Base-by-base conservation (phyloP, 35 echinoderm and acorn worm species). In the Apostichopus parvimensis region DNA sequence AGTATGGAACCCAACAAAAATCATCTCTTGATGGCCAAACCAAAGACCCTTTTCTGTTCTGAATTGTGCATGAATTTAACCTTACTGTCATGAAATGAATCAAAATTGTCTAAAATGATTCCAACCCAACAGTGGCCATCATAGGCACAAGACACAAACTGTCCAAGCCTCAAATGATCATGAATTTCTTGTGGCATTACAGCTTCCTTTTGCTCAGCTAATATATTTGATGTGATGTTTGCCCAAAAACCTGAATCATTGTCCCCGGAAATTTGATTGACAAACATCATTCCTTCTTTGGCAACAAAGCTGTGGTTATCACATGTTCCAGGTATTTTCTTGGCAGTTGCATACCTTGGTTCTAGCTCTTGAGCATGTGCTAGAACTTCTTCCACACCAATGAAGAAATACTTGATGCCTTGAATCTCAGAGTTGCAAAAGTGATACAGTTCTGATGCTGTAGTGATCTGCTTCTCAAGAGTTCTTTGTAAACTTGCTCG, bases 401-500 rank as follows among this genome's bases (percentile, higher is more conserved):
- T 17, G 15, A 66, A 66, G 15, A 66, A 66, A 17, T 66, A 66
- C 1, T 66, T 17, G 9, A 66, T 66, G 62, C 62, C 62, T 66
- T 66, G 62, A 66, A 66, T 66, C 9, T 66, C 9, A 9, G 62
- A 66, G 6, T 6, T 66, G 62, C 62, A 66, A 66, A 66, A 83
- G 8, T 87, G 55, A 87, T 59, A 87, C 6, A 87, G 56, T 57
- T 87, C 18, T 34, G 1, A 9, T 57, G 83, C 54, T 57, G 83
- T 87, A 9, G 62, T n/a, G 13, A 87, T 87, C 6, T 87, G 83
- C 20, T 60, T 60, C 14, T 57, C 53, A 60, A n/a, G 7, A 17
- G 83, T 87, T 56, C 55, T 61, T 60, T 87, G 83, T 14, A 87
- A 60, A 26, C 83, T 87, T 21, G 83, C 83, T 17, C 56, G 14